Evolutionary conservation across 2,888 invertebrate genomes (phyloP).

Genomic region (Priapulus caudatus): DNA sequence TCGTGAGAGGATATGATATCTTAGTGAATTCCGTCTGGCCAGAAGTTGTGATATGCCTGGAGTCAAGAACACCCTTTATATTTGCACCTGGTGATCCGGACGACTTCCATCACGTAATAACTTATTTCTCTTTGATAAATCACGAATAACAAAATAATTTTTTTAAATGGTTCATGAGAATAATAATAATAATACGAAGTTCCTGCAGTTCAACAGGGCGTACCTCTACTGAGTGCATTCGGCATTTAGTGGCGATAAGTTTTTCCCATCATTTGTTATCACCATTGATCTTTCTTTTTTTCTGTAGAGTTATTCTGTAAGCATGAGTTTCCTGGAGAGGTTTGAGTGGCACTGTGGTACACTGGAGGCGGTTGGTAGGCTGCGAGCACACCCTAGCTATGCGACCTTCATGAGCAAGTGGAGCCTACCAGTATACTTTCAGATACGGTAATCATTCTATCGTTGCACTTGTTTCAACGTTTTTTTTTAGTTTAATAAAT

Average conservation of each 20-base stretch:
- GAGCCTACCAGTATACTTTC: slow-evolving; percentile 93
- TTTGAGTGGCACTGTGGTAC: slow-evolving; percentile 54
- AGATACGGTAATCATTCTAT: slow-evolving; percentile 50
- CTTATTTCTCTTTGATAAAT: too few species aligned
- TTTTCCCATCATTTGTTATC: too few species aligned
- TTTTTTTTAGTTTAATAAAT: too few species aligned
- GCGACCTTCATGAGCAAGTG: slow-evolving; percentile 69
- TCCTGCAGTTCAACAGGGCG: too few species aligned
- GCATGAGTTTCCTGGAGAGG: slow-evolving; percentile 58
- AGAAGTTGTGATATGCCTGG: slow-evolving; percentile 34
- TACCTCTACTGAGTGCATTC: too few species aligned
- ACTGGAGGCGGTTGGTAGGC: slow-evolving; percentile 47
- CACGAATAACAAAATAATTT: too few species aligned
- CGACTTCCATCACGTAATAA: slow-evolving; percentile 55
- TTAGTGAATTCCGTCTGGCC: slow-evolving; percentile 62
- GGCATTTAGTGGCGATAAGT: too few species aligned
- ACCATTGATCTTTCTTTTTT: too few species aligned
- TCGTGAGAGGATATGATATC: slow-evolving; percentile 56
- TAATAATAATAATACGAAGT: too few species aligned
- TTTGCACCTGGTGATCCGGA: slow-evolving; percentile 87
- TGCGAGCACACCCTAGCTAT: slow-evolving; percentile 57
- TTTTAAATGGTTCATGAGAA: too few species aligned
- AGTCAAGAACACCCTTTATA: slow-evolving; percentile 54
- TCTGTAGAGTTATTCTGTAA: slow-evolving; percentile 56
- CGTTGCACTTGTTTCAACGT: too few species aligned